A percentile compares a stretch with the other conserved stretches of the same genome.
Evolutionary conservation across 2,888 invertebrate genomes (phyloP).

Genomic region (Margaritifera margaritifera): DNA sequence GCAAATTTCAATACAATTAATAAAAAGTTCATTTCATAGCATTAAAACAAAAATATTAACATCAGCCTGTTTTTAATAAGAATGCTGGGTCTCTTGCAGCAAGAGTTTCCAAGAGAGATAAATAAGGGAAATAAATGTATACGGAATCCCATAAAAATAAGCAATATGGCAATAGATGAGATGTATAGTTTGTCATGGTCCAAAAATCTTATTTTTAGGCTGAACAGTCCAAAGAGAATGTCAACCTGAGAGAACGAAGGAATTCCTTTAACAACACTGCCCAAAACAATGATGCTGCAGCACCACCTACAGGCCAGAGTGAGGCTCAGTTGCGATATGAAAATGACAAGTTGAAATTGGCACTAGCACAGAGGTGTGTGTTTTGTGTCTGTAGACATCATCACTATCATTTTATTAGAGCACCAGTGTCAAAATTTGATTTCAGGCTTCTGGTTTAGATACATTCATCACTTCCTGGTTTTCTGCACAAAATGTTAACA

Average conservation of each 20-base stretch:
- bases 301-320: slow-evolving; percentile 25
- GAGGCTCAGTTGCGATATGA: slow-evolving; percentile 90
- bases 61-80: too few relatives aligned
- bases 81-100: too few relatives aligned
- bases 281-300: slow-evolving; percentile 39
- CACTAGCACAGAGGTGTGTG: slow-evolving; percentile 90
- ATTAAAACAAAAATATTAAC: too few relatives aligned
- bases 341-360: slow-evolving; percentile 95
- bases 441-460: not conserved
- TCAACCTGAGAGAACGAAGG: slow-evolving; percentile 59
- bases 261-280: slow-evolving; percentile 64
- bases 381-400: not conserved
- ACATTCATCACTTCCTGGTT: not conserved
- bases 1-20: too few relatives aligned
- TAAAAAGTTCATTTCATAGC: too few relatives aligned
- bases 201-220: slow-evolving; percentile 9
- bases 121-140: too few relatives aligned
- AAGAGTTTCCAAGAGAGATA: too few relatives aligned
- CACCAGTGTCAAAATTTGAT: not conserved
- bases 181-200: too few relatives aligned
- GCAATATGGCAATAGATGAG: too few relatives aligned
- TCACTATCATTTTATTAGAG: not conserved
- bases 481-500: not conserved
- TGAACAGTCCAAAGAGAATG: slow-evolving; percentile 73
- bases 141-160: too few relatives aligned